A percentile compares a stretch with the other conserved stretches of the same genome.
Conservation (phyloP, 2,797 vertebrate species). For the Garrulus glandarius region DNA sequence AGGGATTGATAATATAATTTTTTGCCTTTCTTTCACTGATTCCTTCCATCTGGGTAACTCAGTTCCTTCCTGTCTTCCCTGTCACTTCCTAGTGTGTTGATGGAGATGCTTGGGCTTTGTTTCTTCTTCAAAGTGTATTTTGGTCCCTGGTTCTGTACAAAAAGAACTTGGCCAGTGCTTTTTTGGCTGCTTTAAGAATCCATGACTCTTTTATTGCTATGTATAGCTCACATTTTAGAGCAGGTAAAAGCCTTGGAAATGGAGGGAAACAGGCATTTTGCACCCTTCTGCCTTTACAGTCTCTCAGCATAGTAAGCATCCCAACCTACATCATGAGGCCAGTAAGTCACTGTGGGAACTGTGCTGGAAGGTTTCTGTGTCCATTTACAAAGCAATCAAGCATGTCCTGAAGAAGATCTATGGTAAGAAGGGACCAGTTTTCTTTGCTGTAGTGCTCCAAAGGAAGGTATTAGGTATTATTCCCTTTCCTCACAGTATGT, state of each 20-base stretch:
- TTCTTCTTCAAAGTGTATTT: not conserved
- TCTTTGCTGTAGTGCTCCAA: not conserved
- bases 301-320: not conserved
- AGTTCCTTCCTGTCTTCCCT: not conserved
- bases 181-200: not conserved
- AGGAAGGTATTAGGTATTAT: not conserved
- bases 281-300: not conserved
- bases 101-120: not conserved
- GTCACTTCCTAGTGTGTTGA: not conserved
- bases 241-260: not conserved
- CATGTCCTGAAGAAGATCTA: not conserved
- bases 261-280: not conserved
- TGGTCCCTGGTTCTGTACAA: not conserved
- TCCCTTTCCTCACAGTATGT: rapidly evolving
- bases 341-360: not conserved
- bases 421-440: not conserved
- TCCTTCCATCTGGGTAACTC: not conserved
- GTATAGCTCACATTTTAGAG: not conserved
- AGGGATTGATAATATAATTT: not conserved
- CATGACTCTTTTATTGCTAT: not conserved
- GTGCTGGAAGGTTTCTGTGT: not conserved
- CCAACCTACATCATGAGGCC: not conserved
- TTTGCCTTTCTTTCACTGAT: not conserved
- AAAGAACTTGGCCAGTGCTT: not conserved
- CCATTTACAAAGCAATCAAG: not conserved